Evolutionary conservation across 92 coral and sea anemone species (phyloP), one percentile per base, ranked within the genome.

Genomic region (Pocillopora grandis): DNA sequence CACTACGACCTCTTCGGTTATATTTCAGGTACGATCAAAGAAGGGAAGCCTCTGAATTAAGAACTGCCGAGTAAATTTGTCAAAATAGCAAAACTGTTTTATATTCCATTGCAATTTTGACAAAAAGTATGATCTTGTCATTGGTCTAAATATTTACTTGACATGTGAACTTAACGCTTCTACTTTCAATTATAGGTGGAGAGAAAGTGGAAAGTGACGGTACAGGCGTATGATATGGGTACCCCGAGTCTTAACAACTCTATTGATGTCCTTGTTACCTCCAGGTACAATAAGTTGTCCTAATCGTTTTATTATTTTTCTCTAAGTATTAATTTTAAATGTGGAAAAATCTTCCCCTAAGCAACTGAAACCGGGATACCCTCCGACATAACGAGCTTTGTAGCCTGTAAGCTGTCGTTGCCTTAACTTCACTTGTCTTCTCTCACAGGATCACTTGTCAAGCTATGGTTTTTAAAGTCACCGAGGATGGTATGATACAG

Each of bases 161-260:
- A 66, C 7, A 33, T n/a, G 17, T 2, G 0, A 19, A 20, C 20
- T 17, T 36, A 8, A 12, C 55, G 57, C 33, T 17, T 60, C 37
- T n/a, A 4, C 21, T 23, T n/a, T 56, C 35, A n/a, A 27, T 23
- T 11, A 19, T 62, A 91, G 98, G 68, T 76, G 16, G 66, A 68
- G 14, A 89, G 90, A 42, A 78, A 92, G 56, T 88, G 95, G 64
- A 66, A 61, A 58, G 85, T 95, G 60, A 88, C 66, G 15, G 90
- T 97, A 10, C 74, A 82, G 64, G 99, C 99, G 6, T 90, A 89
- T 55, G 99, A 97, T 78, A 87, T 75, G 69, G 99, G 99, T 5
- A 59, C 65, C 4, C 94, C 95, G 15, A 78, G 98, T 66, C 78
- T 90, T 33, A 76, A 87, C 68, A 89, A 92, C 74, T 88, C 84